These are phyloP conservation scores for Noctua janthe DNA, from an alignment of 2,888 invertebrate genomes.

Conservation along the genomic window DNA sequence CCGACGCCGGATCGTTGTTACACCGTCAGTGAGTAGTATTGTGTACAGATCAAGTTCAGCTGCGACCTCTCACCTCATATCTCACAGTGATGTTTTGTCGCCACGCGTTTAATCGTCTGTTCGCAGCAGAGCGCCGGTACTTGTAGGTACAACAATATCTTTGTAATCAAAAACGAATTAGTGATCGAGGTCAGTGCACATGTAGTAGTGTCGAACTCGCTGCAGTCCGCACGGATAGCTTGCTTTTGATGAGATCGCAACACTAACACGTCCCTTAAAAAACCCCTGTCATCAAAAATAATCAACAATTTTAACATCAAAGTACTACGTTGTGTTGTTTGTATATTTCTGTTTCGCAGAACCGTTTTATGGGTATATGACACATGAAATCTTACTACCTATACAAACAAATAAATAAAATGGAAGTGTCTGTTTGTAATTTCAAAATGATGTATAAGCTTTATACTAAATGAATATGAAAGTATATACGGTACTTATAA, in stretches of 20 bases:
- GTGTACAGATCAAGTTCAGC: not conserved
- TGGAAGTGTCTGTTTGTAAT: too few species aligned
- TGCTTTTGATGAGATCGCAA: slow-evolving; percentile 2
- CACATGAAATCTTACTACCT: too few species aligned
- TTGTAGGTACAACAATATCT: slow-evolving; percentile 17
- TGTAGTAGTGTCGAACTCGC: slow-evolving; percentile 7
- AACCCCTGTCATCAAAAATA: not conserved
- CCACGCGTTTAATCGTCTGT: not conserved
- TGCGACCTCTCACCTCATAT: slow-evolving; percentile 14
- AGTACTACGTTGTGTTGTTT: not conserved
- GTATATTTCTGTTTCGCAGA: not conserved
- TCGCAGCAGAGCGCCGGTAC: not conserved
- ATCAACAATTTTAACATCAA: not conserved
- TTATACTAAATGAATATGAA: too few species aligned
- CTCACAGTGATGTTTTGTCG: not conserved
- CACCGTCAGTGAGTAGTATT: not conserved
- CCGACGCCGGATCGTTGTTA: slow-evolving; percentile 3
- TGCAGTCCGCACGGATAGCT: not conserved
- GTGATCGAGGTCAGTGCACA: slow-evolving; percentile 48
- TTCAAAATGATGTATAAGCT: too few species aligned
- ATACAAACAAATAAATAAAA: too few species aligned
- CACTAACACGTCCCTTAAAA: not conserved
- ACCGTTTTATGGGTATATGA: not conserved
- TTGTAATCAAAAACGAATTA: slow-evolving; percentile 52
- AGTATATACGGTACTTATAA: too few species aligned